phyloP scores from a whole-genome alignment of 1,140 invertebrate species.

The Heliconius eleuchia region DNA sequence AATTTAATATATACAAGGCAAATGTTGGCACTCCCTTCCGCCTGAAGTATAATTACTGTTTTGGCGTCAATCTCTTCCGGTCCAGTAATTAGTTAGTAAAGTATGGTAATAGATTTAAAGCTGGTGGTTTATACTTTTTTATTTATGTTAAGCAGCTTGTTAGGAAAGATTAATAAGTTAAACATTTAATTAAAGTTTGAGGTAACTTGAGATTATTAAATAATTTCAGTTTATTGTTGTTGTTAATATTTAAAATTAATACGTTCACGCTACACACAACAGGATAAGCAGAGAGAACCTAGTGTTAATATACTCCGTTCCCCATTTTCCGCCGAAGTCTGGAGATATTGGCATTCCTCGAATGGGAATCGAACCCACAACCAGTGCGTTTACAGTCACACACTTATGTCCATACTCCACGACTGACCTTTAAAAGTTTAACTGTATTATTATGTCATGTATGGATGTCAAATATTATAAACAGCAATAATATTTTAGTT shows the following conservation, averaged over 20 bases:
- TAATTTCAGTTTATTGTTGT: neutral
- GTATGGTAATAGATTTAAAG: neutral
- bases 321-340: too few relatives aligned
- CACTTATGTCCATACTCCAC: too few relatives aligned
- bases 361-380: too few relatives aligned
- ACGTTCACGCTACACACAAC: too few relatives aligned
- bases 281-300: too few relatives aligned
- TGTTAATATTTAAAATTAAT: neutral
- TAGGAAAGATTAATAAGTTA: too few relatives aligned
- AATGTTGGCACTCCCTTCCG: neutral
- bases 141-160: too few relatives aligned
- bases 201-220: neutral
- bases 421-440: neutral
- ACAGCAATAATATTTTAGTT: neutral
- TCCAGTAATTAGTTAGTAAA: neutral
- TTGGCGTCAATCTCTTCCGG: conserved; percentile 7
- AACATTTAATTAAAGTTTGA: too few relatives aligned
- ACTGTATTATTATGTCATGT: neutral
- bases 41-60: neutral
- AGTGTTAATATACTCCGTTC: too few relatives aligned
- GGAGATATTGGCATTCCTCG: too few relatives aligned
- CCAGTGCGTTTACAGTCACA: too few relatives aligned
- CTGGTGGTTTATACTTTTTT: neutral
- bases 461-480: neutral
- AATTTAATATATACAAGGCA: neutral